A percentile compares a stretch with the other conserved stretches of the same genome.
These are phyloP conservation scores for Trissoscelio sp. DNA, from an alignment of 2,888 invertebrate species.

Conservation along the genomic window DNA sequence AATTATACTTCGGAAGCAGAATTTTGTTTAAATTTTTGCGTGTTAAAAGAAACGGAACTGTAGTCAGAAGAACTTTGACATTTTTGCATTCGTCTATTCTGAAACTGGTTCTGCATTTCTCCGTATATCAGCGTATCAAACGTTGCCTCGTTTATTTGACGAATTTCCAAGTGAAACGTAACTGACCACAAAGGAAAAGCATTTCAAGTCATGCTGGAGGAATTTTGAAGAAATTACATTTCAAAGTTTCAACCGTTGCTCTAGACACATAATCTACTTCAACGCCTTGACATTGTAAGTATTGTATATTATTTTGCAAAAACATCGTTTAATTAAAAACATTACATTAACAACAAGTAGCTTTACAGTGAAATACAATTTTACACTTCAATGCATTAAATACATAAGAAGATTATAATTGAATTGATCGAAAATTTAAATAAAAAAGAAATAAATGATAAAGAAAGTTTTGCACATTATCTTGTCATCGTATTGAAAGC, in stretches of 20 bases:
- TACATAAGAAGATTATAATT: too few species aligned
- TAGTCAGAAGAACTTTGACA: neutral
- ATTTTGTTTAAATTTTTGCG: neutral
- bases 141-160: constrained; percentile 52
- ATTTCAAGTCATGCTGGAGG: constrained; percentile 21
- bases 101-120: neutral
- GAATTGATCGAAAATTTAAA: too few species aligned
- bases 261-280: constrained; percentile 37
- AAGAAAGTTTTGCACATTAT: constrained; percentile 10
- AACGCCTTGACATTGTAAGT: constrained; percentile 30
- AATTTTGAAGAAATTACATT: constrained; percentile 64
- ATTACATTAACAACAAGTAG: neutral
- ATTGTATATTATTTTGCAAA: constrained; percentile 37
- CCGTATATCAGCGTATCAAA: constrained; percentile 37
- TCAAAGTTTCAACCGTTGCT: constrained; percentile 46
- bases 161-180: constrained; percentile 56
- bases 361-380: too few species aligned
- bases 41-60: neutral
- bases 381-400: too few species aligned
- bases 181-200: constrained; percentile 64
- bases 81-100: constrained; percentile 1
- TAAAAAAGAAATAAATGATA: neutral
- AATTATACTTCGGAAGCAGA: constrained; percentile 2
- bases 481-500: constrained; percentile 1
- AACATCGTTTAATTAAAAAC: neutral